Percentiles rank a stretch among this genome's conserved stretches.
These are phyloP conservation scores for Vannuccia rotundouncinata DNA, from an alignment of 2,888 invertebrate genomes.

Conservation along the genomic window DNA sequence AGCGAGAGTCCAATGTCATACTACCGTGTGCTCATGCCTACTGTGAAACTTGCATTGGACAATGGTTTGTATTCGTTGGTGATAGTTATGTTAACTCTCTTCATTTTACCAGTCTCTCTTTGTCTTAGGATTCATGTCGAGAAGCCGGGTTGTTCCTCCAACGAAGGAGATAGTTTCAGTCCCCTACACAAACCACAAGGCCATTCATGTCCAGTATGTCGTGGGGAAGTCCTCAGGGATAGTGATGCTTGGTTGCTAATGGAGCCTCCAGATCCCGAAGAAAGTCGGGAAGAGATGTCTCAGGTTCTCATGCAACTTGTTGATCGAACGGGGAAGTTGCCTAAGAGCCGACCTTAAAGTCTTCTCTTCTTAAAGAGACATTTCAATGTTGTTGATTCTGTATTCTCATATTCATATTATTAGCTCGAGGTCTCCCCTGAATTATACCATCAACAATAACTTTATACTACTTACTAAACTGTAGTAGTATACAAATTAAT, in stretches of 20 bases:
- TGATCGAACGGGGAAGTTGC: not conserved
- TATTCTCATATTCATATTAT: too few relatives aligned
- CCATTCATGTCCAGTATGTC: not conserved
- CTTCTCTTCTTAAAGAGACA: too few relatives aligned
- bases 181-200: not conserved
- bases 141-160: not conserved
- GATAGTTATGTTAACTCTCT: not conserved
- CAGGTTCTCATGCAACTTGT: not conserved
- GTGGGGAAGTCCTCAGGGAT: not conserved
- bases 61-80: slow-evolving; percentile 61
- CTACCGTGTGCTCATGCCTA: slow-evolving; percentile 68
- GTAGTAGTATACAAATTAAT: too few relatives aligned
- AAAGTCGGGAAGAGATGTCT: not conserved
- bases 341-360: too few relatives aligned
- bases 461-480: too few relatives aligned
- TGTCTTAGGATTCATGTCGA: not conserved
- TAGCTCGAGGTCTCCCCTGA: too few relatives aligned
- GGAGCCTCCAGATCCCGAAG: not conserved
- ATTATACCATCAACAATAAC: too few relatives aligned
- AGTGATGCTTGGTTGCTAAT: not conserved
- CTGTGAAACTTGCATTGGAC: slow-evolving; percentile 67
- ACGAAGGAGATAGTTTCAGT: not conserved
- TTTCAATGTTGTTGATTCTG: too few relatives aligned
- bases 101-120: too few relatives aligned
- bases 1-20: slow-evolving; percentile 65